These are phyloP conservation scores for Fragum sueziense DNA, from an alignment of 2,888 invertebrate species.

Conservation along the genomic window DNA sequence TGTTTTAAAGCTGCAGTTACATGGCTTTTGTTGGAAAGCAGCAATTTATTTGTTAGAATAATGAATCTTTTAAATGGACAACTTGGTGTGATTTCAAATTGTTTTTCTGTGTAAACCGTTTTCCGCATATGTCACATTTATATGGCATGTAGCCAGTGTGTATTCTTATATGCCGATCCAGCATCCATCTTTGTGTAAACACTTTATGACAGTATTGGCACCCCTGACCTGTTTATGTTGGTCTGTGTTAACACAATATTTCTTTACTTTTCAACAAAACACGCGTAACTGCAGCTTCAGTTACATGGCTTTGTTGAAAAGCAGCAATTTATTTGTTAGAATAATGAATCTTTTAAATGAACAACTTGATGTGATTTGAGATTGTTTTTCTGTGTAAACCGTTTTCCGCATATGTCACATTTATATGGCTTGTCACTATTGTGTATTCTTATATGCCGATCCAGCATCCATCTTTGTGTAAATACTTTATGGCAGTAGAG, in stretches of 20 bases:
- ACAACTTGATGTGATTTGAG: background rate
- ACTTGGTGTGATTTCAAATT: constrained; percentile 24
- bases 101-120: constrained; percentile 24
- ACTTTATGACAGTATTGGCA: constrained; percentile 16
- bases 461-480: background rate
- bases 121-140: constrained; percentile 24
- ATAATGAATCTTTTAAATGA: background rate
- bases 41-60: too few species aligned
- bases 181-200: constrained; percentile 15
- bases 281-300: too few species aligned
- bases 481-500: background rate
- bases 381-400: background rate
- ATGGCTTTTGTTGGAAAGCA: too few species aligned
- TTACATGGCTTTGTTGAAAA: too few species aligned
- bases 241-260: too few species aligned
- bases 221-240: background rate
- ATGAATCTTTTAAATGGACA: background rate
- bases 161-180: constrained; percentile 3
- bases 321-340: too few species aligned
- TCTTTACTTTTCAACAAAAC: too few species aligned
- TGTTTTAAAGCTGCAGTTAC: background rate
- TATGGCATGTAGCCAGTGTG: constrained; percentile 7
- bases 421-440: too few species aligned
- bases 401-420: too few species aligned
- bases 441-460: too few species aligned